Percentiles rank a stretch among this genome's conserved stretches.
Evolutionary conservation across 2,113 vertebrate genomes (phyloP).

Genomic region (Isichthys henryi): DNA sequence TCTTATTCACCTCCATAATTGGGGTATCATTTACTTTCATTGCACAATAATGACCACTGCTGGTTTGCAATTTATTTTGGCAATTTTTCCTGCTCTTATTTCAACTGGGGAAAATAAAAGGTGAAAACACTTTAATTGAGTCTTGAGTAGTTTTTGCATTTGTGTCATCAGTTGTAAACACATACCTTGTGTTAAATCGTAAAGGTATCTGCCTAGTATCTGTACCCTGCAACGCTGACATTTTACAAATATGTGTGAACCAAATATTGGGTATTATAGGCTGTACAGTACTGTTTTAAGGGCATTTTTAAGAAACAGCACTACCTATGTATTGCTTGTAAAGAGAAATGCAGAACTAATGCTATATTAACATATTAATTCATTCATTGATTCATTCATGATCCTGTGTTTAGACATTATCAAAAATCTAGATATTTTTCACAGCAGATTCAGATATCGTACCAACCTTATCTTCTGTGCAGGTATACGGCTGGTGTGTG

Average conservation of each 20-base stretch:
- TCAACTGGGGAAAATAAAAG: not conserved
- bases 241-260: not conserved
- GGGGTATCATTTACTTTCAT: not conserved
- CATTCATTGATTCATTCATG: not conserved
- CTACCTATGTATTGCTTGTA: not conserved
- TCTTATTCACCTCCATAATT: not conserved
- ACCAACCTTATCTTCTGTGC: not conserved
- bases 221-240: not conserved
- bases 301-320: not conserved
- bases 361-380: not conserved
- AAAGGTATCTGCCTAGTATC: not conserved
- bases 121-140: not conserved
- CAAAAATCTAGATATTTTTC: not conserved
- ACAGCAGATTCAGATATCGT: not conserved
- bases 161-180: not conserved
- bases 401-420: not conserved
- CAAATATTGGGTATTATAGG: not conserved
- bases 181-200: not conserved
- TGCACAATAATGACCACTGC: not conserved
- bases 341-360: not conserved
- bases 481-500: not conserved
- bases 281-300: not conserved
- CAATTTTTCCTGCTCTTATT: not conserved
- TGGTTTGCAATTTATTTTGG: not conserved
- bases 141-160: not conserved